Conservation (phyloP, 2,113 vertebrate genomes). For the Eulemur macaco region DNA sequence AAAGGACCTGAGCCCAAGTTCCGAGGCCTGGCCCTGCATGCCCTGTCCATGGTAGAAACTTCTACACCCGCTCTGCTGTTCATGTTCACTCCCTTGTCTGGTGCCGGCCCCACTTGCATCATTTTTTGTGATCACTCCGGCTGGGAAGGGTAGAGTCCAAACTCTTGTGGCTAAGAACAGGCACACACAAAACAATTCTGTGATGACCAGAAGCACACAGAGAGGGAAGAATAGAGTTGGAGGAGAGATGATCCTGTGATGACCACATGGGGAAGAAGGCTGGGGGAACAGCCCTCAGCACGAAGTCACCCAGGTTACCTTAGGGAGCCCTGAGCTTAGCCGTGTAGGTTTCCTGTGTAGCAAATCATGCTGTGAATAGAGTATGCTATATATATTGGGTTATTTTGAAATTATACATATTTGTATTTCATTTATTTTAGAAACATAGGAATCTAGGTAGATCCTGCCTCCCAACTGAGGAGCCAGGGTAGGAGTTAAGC, state of each 20-base stretch:
- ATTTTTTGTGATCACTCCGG: not conserved
- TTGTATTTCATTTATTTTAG: not conserved
- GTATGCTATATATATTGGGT: not conserved
- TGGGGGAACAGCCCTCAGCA: not conserved
- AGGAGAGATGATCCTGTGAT: not conserved
- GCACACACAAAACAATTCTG: not conserved
- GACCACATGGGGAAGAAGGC: not conserved
- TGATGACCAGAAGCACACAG: not conserved
- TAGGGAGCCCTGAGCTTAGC: not conserved
- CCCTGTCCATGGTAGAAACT: not conserved
- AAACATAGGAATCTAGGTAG: not conserved
- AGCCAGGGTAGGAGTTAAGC: not conserved
- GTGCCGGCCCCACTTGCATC: not conserved
- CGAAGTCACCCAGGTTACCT: not conserved
- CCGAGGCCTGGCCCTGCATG: not conserved
- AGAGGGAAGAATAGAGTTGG: not conserved
- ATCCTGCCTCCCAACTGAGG: not conserved
- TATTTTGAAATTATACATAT: slow-evolving; percentile 14
- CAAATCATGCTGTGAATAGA: not conserved
- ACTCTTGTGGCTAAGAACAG: not conserved
- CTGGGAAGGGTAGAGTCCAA: not conserved
- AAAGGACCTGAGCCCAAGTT: not conserved
- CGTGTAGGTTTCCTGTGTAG: not conserved
- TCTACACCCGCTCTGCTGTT: not conserved
- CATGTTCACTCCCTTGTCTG: not conserved